Percentiles rank a stretch among this genome's conserved stretches.
phyloP scores from a whole-genome alignment of 2,888 invertebrate species.

The Camptogramma bilineatum region DNA sequence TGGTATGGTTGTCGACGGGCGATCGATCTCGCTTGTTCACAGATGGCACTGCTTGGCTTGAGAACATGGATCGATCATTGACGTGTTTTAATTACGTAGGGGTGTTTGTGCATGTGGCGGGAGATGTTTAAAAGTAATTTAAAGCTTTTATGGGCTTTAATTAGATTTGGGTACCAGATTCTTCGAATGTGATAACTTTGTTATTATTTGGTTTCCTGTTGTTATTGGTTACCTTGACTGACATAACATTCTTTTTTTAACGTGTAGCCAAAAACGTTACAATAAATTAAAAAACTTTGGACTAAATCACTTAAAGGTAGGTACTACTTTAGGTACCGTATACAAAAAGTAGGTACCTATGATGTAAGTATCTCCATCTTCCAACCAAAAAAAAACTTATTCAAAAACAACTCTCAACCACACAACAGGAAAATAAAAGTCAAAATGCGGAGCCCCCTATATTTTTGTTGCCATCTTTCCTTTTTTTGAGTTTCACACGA shows the following conservation, averaged over 20 bases:
- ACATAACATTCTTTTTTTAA: background rate
- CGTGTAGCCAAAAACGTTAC: too few species aligned
- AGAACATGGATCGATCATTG: conserved; percentile 58
- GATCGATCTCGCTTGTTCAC: conserved; percentile 63
- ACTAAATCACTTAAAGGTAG: too few species aligned
- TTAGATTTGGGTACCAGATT: conserved; percentile 47
- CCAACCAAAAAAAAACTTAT: background rate
- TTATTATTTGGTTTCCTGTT: conserved; percentile 2
- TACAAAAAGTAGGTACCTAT: too few species aligned
- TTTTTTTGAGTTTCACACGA: conserved; percentile 51
- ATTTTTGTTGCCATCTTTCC: conserved; percentile 48
- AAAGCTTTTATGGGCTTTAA: conserved; percentile 59
- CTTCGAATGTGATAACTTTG: conserved; percentile 24
- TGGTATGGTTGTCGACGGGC: conserved; percentile 68
- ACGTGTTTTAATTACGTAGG: conserved; percentile 58
- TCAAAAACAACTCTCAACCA: conserved; percentile 7
- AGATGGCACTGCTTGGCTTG: conserved; percentile 68
- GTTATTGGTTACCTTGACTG: background rate
- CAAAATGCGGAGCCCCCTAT: conserved; percentile 18
- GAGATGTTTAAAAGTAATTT: conserved; percentile 52
- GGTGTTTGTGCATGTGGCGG: conserved; percentile 61
- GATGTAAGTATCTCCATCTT: background rate
- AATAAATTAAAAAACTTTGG: too few species aligned
- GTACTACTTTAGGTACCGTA: too few species aligned
- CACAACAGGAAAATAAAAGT: conserved; percentile 20